Conservation (phyloP, 37 sponge, comb jelly and placozoan species). For the Spongilla lacustris region DNA sequence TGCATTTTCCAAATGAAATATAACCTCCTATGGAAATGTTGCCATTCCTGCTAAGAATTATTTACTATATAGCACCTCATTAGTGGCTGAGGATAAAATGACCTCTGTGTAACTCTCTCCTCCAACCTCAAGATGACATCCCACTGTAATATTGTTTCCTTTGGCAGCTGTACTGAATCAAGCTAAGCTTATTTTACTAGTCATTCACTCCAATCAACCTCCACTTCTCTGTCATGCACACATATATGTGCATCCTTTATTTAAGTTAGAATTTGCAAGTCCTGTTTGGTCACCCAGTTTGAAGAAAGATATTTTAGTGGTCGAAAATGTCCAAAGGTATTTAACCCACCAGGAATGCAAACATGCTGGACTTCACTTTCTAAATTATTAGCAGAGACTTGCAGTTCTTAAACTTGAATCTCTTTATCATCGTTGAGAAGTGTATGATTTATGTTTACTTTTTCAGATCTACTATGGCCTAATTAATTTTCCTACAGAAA, state of each 20-base stretch:
- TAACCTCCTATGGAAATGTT: neutral
- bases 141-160: neutral
- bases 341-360: neutral
- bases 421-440: neutral
- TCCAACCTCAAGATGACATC: neutral
- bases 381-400: neutral
- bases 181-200: conserved; percentile 1
- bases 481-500: neutral
- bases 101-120: neutral
- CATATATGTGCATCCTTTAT: neutral
- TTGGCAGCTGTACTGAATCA: neutral
- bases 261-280: neutral
- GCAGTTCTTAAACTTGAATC: neutral
- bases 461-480: neutral
- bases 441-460: neutral
- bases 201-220: neutral
- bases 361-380: neutral
- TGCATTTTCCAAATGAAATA: neutral
- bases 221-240: neutral
- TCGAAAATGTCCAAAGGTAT: neutral
- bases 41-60: neutral
- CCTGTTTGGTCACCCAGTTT: neutral
- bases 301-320: neutral
- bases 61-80: neutral
- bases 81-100: neutral